Evolutionary conservation across 2,797 vertebrate genomes (phyloP).

Genomic region (Amphiprion clarkii): DNA sequence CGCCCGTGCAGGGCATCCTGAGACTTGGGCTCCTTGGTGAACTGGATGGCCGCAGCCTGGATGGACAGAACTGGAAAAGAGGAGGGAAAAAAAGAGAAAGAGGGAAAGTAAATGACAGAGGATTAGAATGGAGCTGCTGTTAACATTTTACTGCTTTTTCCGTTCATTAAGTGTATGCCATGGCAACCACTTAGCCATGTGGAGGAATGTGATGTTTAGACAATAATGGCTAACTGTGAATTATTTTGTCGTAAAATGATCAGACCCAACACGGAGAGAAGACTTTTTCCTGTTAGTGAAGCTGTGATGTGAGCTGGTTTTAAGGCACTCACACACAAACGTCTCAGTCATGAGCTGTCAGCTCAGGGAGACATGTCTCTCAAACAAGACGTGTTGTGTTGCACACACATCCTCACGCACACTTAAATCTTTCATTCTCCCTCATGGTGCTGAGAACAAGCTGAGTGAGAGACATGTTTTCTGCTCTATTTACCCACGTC

Average conservation of each 20-base stretch:
- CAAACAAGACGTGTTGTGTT: constrained; percentile 50
- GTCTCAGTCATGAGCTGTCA: constrained; percentile 34
- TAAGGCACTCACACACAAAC: constrained; percentile 9
- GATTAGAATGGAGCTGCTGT: constrained; percentile 66
- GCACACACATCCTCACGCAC: constrained; percentile 31
- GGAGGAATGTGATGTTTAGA: constrained; percentile 75
- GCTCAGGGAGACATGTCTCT: constrained; percentile 27
- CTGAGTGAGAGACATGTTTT: constrained; percentile 42
- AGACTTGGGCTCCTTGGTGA: constrained; percentile 95
- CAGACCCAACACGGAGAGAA: constrained; percentile 38
- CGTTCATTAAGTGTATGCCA: constrained; percentile 72
- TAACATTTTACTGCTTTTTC: constrained; percentile 79
- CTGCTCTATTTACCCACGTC: constrained; percentile 65
- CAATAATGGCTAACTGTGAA: constrained; percentile 65
- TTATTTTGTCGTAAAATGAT: constrained; percentile 71
- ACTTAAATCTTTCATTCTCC: constrained; percentile 53
- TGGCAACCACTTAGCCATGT: constrained; percentile 57
- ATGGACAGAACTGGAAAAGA: constrained; percentile 80
- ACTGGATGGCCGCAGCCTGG: constrained; percentile 83
- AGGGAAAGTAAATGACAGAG: constrained; percentile 53
- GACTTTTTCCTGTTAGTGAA: constrained; percentile 25
- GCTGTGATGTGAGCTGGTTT: constrained; percentile 13
- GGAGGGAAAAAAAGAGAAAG: constrained; percentile 20
- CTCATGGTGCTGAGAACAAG: constrained; percentile 26
- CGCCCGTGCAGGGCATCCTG: constrained; percentile 97